Percentiles rank a stretch among this genome's conserved stretches.
These are phyloP conservation scores for Drosophila aldrichi DNA, from an alignment of 2,888 invertebrate species.

Conservation along the genomic window DNA sequence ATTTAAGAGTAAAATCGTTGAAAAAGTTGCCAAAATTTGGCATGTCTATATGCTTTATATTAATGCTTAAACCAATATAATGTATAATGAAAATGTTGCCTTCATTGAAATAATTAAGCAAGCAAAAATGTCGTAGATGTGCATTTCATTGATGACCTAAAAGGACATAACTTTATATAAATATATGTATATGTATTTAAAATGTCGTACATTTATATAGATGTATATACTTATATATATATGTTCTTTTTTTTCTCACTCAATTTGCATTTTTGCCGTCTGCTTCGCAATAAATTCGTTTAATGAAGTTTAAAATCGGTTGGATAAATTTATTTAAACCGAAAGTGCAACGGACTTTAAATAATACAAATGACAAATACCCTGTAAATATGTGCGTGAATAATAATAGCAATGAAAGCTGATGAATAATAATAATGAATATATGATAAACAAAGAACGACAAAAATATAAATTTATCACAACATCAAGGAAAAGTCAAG, in stretches of 20 bases:
- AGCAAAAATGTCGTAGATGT: slow-evolving; percentile 53
- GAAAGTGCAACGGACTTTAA: not conserved
- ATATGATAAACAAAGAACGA: not conserved
- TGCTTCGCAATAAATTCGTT: slow-evolving; percentile 64
- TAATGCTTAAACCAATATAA: not conserved
- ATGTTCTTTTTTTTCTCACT: slow-evolving; percentile 37
- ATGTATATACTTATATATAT: not conserved
- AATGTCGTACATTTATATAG: not conserved
- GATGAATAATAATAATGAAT: not conserved
- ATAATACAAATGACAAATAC: slow-evolving; percentile 12
- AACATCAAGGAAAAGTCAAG: not conserved
- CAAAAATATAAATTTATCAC: not conserved
- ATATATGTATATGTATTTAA: not conserved
- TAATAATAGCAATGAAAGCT: too few species aligned
- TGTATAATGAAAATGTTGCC: slow-evolving; percentile 42
- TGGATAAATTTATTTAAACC: slow-evolving; percentile 27
- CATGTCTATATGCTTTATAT: not conserved
- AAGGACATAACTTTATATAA: slow-evolving; percentile 32
- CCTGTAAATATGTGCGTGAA: not conserved
- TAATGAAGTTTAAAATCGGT: slow-evolving; percentile 68
- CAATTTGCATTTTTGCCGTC: slow-evolving; percentile 57
- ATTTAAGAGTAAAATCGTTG: not conserved
- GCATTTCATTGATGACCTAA: slow-evolving; percentile 63
- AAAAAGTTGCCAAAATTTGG: not conserved
- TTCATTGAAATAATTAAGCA: slow-evolving; percentile 74